Conservation (phyloP, 2,888 invertebrate species). For the Oscheius sp. region DNA sequence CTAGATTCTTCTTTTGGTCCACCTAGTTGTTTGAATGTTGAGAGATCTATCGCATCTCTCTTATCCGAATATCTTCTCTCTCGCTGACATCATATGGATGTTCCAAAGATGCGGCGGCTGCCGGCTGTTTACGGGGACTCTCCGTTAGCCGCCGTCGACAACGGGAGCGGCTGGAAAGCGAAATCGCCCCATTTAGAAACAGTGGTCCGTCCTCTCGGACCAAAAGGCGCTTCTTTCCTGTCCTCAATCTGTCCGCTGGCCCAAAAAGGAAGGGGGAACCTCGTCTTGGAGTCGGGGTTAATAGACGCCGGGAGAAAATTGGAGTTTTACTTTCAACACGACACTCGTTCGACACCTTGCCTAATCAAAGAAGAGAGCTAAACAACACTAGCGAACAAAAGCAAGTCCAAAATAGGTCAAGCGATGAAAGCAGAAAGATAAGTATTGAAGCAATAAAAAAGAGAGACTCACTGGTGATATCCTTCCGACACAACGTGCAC, state of each 20-base stretch:
- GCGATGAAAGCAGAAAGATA: too few species aligned
- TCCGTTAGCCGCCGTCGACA: constrained; percentile 29
- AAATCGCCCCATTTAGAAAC: constrained; percentile 26
- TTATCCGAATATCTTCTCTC: too few species aligned
- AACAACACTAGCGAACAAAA: neutral
- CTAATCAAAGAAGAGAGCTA: neutral
- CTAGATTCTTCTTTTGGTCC: too few species aligned
- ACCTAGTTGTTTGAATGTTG: too few species aligned
- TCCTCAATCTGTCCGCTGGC: constrained; percentile 28
- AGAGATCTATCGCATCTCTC: too few species aligned
- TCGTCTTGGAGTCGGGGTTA: neutral
- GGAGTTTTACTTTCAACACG: neutral
- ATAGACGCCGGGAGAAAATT: constrained; percentile 22
- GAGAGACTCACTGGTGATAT: constrained; percentile 60
- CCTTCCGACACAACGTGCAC: constrained; percentile 63
- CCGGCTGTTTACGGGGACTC: constrained; percentile 14
- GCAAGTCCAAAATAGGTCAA: constrained; percentile 24
- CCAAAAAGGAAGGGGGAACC: neutral
- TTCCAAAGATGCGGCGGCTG: too few species aligned
- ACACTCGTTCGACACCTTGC: too few species aligned
- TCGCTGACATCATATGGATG: too few species aligned
- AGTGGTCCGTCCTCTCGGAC: neutral
- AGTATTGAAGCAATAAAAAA: neutral
- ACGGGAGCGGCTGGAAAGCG: constrained; percentile 15
- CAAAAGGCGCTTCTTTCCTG: neutral